Conservation (phyloP, 2,113 vertebrate species). For the Chloropsis hardwickii region DNA sequence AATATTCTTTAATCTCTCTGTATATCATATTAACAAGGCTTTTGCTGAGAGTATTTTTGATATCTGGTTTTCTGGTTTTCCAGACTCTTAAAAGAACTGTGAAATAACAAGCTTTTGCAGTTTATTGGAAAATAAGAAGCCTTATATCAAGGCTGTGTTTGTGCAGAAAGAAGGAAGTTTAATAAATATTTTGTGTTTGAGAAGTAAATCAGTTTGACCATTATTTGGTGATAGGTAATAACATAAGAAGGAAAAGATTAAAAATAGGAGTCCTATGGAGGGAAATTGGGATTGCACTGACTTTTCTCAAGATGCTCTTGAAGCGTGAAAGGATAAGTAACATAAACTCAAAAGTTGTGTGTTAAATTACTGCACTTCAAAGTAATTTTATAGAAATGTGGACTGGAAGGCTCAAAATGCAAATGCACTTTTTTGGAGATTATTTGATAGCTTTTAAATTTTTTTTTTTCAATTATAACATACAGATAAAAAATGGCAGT, state of each 20-base stretch:
- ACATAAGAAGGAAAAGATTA: neutral
- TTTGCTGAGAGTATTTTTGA: neutral
- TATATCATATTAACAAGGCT: neutral
- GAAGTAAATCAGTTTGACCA: neutral
- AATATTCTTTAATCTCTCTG: neutral
- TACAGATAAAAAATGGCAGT: neutral
- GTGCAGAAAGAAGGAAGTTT: neutral
- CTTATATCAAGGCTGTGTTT: neutral
- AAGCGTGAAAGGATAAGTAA: neutral
- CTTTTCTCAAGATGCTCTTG: too few relatives aligned
- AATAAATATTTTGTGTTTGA: neutral
- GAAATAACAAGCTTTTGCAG: neutral
- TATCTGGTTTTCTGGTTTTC: neutral
- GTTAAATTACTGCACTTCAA: neutral
- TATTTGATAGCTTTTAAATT: neutral
- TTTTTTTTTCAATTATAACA: neutral
- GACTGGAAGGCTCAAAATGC: neutral
- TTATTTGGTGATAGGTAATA: neutral
- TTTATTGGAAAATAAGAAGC: neutral
- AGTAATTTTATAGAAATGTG: neutral
- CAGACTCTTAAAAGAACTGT: neutral
- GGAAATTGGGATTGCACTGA: neutral
- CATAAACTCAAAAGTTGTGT: neutral
- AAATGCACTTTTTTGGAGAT: neutral
- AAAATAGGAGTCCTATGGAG: neutral